Percentiles rank a stretch among this genome's conserved stretches.
Evolutionary conservation across 1,140 invertebrate species (phyloP).

Genomic region (Aphelenchoides fujianensis): DNA sequence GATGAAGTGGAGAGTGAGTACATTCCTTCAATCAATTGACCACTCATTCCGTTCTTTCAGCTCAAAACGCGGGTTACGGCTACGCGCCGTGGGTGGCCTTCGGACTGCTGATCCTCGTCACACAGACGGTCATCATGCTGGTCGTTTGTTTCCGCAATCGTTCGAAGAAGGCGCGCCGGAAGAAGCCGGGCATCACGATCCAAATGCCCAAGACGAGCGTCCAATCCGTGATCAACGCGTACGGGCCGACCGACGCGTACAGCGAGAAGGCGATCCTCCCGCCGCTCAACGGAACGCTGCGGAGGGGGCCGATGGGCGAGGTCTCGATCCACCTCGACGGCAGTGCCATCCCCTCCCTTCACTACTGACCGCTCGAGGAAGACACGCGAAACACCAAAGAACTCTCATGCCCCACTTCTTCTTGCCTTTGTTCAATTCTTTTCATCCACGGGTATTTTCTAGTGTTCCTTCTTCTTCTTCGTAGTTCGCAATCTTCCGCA

Average conservation of each 20-base stretch:
- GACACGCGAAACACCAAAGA: neutral
- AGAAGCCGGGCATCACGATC: neutral
- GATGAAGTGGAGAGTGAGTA: constrained; percentile 8
- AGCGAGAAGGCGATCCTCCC: constrained; percentile 3
- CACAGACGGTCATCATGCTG: neutral
- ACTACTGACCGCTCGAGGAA: no score
- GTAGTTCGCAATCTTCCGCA: neutral
- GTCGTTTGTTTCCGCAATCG: neutral
- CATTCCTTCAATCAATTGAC: no score
- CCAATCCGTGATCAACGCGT: constrained; percentile 21
- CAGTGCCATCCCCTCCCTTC: neutral
- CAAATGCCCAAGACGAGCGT: neutral
- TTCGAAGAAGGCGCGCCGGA: neutral
- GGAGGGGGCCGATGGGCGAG: neutral
- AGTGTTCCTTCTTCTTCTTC: neutral
- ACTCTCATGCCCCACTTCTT: neutral
- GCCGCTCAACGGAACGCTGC: neutral
- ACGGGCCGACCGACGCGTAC: constrained; percentile 1
- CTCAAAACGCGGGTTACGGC: neutral
- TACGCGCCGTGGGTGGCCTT: neutral
- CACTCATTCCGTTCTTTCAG: neutral
- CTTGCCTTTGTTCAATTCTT: constrained; percentile 1
- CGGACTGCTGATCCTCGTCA: neutral
- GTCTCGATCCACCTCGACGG: neutral
- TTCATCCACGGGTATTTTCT: neutral